These are phyloP conservation scores for Drosophila pegasa DNA, from an alignment of 2,888 invertebrate species.

Conservation along the genomic window DNA sequence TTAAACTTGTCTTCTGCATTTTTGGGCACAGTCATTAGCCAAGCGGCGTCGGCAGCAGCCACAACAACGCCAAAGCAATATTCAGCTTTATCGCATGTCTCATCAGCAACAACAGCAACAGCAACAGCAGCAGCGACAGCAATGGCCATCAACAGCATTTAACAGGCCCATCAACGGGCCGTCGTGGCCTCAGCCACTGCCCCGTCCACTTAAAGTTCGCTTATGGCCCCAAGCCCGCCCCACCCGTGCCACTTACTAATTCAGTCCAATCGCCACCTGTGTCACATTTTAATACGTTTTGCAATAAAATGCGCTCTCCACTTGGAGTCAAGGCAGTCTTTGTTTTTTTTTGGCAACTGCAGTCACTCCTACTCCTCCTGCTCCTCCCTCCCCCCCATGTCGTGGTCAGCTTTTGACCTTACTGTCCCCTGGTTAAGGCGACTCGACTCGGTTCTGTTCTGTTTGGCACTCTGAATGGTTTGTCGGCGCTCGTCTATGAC, in stretches of 20 bases:
- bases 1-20: constrained; percentile 73
- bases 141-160: constrained; percentile 76
- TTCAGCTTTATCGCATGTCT: constrained; percentile 68
- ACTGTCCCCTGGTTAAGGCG: constrained; percentile 43
- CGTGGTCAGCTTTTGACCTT: constrained; percentile 26
- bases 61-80: constrained; percentile 37
- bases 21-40: constrained; percentile 74
- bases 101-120: constrained; percentile 52
- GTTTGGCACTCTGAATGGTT: constrained; percentile 72
- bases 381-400: neutral
- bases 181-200: constrained; percentile 42
- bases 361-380: neutral
- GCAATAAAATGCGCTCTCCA: constrained; percentile 58
- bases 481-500: constrained; percentile 52
- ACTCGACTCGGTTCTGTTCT: constrained; percentile 66
- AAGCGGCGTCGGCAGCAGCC: constrained; percentile 40
- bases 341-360: constrained; percentile 9
- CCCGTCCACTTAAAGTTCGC: constrained; percentile 24
- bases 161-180: constrained; percentile 74
- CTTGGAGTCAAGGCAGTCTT: constrained; percentile 14
- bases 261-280: constrained; percentile 68
- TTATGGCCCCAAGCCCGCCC: neutral
- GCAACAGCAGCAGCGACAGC: constrained; percentile 40
- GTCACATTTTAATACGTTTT: constrained; percentile 73
- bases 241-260: constrained; percentile 29